Evolutionary conservation across 2,113 vertebrate genomes (phyloP).

Genomic region (Blennius ocellaris): DNA sequence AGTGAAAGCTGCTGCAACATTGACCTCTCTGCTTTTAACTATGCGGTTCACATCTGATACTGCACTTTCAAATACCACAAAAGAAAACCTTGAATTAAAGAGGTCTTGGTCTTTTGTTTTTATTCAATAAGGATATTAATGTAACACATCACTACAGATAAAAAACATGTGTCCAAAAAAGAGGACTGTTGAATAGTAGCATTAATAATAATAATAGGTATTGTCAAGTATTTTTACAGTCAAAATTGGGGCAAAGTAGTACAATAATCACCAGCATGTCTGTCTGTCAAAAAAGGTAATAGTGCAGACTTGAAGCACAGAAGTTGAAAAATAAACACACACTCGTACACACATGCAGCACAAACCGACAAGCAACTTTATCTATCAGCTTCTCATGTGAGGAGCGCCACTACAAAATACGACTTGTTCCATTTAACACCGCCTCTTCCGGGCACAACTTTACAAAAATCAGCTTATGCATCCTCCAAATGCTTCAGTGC

Average conservation of each 20-base stretch:
- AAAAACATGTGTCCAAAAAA: slow-evolving; percentile 75
- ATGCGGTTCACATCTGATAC: background rate
- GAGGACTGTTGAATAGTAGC: slow-evolving; percentile 62
- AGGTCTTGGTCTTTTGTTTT: slow-evolving; percentile 58
- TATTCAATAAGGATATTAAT: slow-evolving; percentile 75
- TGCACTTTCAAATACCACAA: slow-evolving; percentile 30
- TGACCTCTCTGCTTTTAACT: slow-evolving; percentile 30
- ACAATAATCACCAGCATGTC: slow-evolving; percentile 63
- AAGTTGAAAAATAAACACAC: slow-evolving; percentile 60
- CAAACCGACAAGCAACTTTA: slow-evolving; percentile 72
- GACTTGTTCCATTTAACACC: slow-evolving; percentile 49
- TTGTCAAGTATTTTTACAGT: slow-evolving; percentile 71
- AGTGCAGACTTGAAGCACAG: slow-evolving; percentile 49
- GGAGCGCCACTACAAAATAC: slow-evolving; percentile 66
- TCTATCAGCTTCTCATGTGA: slow-evolving; percentile 60
- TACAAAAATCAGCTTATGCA: slow-evolving; percentile 45
- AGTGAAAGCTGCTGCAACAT: slow-evolving; percentile 23
- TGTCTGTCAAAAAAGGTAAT: slow-evolving; percentile 56
- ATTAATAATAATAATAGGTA: slow-evolving; percentile 58
- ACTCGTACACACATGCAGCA: slow-evolving; percentile 78
- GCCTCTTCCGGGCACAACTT: slow-evolving; percentile 34
- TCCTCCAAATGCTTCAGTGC: slow-evolving; percentile 19
- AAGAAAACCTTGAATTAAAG: slow-evolving; percentile 36
- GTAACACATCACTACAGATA: slow-evolving; percentile 79
- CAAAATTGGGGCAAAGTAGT: slow-evolving; percentile 46